Conservation (phyloP, 2,797 vertebrate genomes). For the Myotis pilosus region DNA sequence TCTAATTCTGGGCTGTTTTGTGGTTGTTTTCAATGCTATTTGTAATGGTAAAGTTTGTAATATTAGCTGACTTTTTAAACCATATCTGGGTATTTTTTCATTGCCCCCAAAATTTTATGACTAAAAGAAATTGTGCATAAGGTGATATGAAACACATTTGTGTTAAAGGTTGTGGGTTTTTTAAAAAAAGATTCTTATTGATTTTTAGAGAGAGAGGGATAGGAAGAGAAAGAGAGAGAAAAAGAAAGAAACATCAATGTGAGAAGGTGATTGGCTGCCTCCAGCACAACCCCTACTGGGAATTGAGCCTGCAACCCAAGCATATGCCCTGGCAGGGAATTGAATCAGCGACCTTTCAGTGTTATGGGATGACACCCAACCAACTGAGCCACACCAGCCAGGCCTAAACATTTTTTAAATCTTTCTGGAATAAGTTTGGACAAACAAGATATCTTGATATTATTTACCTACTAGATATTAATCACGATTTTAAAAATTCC, state of each 20-base stretch:
- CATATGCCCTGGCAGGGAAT: neutral
- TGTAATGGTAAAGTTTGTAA: neutral
- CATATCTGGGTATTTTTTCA: conserved; percentile 1
- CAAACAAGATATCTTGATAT: neutral
- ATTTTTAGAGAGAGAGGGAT: neutral
- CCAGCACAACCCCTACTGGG: neutral
- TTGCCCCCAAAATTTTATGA: neutral
- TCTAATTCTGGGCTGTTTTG: neutral
- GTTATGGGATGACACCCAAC: neutral
- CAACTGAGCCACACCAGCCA: neutral
- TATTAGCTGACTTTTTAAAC: neutral
- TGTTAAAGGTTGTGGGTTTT: neutral
- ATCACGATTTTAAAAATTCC: neutral
- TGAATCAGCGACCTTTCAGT: neutral
- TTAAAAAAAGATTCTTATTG: neutral
- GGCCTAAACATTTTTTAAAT: neutral
- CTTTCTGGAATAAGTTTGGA: conserved; percentile 20
- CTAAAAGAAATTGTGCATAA: neutral
- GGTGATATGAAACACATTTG: neutral
- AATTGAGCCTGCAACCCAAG: neutral
- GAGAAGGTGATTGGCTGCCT: neutral
- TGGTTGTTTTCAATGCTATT: neutral
- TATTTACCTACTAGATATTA: neutral
- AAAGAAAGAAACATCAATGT: neutral
- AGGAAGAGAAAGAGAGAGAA: too few species aligned